Evolutionary conservation across 30 jellyfish, hydroid and myxozoan genomes (phyloP).

Genomic region (Cassiopea xamachana): DNA sequence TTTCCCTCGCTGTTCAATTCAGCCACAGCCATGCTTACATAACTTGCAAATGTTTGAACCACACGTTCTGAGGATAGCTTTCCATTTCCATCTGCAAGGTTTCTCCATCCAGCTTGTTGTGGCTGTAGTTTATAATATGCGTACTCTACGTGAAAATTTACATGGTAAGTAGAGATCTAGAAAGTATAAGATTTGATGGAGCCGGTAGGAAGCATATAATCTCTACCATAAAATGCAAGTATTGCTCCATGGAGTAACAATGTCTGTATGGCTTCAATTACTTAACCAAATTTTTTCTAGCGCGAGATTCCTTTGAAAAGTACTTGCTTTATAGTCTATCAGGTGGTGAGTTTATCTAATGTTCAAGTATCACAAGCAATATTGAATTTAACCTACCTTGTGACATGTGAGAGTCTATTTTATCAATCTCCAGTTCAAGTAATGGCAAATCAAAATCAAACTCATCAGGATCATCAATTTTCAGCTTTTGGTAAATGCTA

Average conservation of each 20-base stretch:
- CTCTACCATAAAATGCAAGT: neutral
- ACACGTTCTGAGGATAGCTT: neutral
- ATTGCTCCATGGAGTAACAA: neutral
- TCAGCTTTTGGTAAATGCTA: constrained; percentile 47
- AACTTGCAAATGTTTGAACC: neutral
- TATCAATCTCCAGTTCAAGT: neutral
- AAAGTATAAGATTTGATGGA: neutral
- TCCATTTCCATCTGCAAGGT: neutral
- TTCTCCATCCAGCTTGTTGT: neutral
- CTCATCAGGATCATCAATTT: constrained; percentile 43
- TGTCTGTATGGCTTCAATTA: neutral
- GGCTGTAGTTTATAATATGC: neutral
- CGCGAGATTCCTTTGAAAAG: neutral
- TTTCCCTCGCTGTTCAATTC: neutral
- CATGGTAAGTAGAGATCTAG: neutral
- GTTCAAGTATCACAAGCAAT: neutral
- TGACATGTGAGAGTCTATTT: neutral
- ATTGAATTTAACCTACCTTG: neutral
- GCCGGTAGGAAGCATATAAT: neutral
- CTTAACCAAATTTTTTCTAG: neutral
- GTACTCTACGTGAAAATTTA: no score
- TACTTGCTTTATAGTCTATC: neutral
- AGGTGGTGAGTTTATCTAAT: neutral
- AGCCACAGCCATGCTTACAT: neutral
- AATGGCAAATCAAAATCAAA: constrained; percentile 51